Percentiles rank a stretch among this genome's conserved stretches.
These are phyloP conservation scores for Oeneis ivallda DNA, from an alignment of 2,888 invertebrate species.

Conservation along the genomic window DNA sequence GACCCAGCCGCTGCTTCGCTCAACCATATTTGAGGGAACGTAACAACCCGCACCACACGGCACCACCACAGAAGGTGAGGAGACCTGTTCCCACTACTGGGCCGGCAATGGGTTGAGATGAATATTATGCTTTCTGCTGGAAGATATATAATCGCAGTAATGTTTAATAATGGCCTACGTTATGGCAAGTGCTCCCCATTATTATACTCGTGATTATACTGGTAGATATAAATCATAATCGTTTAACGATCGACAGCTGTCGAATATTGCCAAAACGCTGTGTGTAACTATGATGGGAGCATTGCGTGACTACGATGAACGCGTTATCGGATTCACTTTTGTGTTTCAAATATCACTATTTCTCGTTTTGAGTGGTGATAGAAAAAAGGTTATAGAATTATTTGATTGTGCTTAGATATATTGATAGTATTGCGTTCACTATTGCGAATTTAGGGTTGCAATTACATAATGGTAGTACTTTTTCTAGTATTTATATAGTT, in stretches of 20 bases:
- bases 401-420: neutral
- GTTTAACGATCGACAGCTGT: conserved; percentile 47
- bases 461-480: neutral
- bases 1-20: no score
- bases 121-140: no score
- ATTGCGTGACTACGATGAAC: conserved; percentile 24
- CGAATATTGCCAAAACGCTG: conserved; percentile 42
- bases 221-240: conserved; percentile 41
- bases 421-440: neutral
- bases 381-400: conserved; percentile 7
- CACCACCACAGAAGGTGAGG: no score
- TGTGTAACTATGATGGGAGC: conserved; percentile 36
- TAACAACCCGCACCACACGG: no score
- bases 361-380: conserved; percentile 2
- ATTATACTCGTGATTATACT: neutral
- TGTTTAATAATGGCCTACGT: neutral
- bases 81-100: no score
- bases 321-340: conserved; percentile 13
- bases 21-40: no score
- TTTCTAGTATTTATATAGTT: neutral
- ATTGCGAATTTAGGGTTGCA: neutral
- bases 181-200: conserved; percentile 6
- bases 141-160: neutral
- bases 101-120: no score
- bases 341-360: conserved; percentile 13